These are phyloP conservation scores for Metacarcinus magister DNA, from an alignment of 2,888 invertebrate species.

Conservation along the genomic window DNA sequence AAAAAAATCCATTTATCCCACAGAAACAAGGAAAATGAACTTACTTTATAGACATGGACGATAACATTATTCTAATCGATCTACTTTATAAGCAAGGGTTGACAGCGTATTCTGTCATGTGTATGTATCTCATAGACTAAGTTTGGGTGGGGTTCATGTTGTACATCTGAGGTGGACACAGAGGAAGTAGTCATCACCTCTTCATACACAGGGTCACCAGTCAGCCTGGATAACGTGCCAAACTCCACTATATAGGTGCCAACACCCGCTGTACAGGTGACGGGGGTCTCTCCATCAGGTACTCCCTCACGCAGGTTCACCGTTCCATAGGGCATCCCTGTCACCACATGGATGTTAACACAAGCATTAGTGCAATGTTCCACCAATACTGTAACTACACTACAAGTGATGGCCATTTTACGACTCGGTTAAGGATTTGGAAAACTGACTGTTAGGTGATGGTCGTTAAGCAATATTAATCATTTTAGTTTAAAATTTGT, in stretches of 20 bases:
- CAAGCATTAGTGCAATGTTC: conserved; percentile 13
- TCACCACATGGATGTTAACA: neutral
- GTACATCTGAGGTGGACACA: neutral
- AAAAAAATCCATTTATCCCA: neutral
- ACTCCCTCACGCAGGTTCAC: conserved; percentile 94
- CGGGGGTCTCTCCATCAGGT: conserved; percentile 96
- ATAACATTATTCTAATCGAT: neutral
- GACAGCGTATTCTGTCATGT: neutral
- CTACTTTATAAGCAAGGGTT: neutral
- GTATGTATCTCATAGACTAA: neutral
- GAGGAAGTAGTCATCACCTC: conserved; percentile 86
- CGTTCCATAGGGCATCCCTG: conserved; percentile 99
- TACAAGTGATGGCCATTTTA: neutral
- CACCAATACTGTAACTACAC: neutral
- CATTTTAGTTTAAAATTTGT: no score
- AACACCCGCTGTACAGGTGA: conserved; percentile 99
- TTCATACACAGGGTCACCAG: conserved; percentile 89
- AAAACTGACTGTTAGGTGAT: neutral
- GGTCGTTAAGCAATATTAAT: neutral
- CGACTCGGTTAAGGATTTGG: neutral
- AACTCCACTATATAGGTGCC: conserved; percentile 99
- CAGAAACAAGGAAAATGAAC: neutral
- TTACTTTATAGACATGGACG: neutral
- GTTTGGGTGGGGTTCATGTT: neutral
- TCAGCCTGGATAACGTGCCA: conserved; percentile 95